phyloP scores from a whole-genome alignment of 2,113 vertebrate genomes.

The Proterorhinus semilunaris region DNA sequence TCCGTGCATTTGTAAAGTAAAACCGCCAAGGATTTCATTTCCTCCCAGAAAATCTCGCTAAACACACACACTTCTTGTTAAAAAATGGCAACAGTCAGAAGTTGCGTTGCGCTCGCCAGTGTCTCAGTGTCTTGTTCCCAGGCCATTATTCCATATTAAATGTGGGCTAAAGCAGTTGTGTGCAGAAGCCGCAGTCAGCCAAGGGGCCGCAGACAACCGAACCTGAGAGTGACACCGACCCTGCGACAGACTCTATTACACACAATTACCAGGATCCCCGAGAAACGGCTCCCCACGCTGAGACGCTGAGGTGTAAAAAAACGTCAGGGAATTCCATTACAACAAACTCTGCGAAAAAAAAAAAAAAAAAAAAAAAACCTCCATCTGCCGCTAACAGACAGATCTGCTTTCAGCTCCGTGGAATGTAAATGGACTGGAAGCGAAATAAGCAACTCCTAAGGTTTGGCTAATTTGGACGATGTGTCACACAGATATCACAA shows the following conservation, averaged over 20 bases:
- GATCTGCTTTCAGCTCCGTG: slow-evolving; percentile 41
- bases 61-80: background rate
- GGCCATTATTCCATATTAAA: slow-evolving; percentile 8
- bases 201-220: slow-evolving; percentile 27
- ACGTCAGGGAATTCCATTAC: slow-evolving; percentile 60
- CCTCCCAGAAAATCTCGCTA: background rate
- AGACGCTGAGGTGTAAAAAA: slow-evolving; percentile 29
- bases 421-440: slow-evolving; percentile 13
- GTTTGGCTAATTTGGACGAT: slow-evolving; percentile 31
- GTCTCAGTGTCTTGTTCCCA: slow-evolving; percentile 5
- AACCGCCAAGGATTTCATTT: background rate
- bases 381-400: slow-evolving; percentile 46
- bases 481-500: slow-evolving; percentile 30
- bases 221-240: slow-evolving; percentile 48
- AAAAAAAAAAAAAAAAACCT: slow-evolving; percentile 31
- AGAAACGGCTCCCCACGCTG: slow-evolving; percentile 62
- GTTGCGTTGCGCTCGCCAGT: background rate
- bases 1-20: slow-evolving; percentile 3
- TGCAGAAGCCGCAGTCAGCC: background rate
- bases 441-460: slow-evolving; percentile 17
- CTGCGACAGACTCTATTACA: slow-evolving; percentile 63
- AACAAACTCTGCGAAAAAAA: slow-evolving; percentile 35
- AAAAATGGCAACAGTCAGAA: background rate
- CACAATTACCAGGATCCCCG: slow-evolving; percentile 73
- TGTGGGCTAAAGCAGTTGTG: background rate